Percentiles rank a stretch among this genome's conserved stretches.
phyloP scores from a whole-genome alignment of 1,140 invertebrate genomes.

The Bombus superbus region DNA sequence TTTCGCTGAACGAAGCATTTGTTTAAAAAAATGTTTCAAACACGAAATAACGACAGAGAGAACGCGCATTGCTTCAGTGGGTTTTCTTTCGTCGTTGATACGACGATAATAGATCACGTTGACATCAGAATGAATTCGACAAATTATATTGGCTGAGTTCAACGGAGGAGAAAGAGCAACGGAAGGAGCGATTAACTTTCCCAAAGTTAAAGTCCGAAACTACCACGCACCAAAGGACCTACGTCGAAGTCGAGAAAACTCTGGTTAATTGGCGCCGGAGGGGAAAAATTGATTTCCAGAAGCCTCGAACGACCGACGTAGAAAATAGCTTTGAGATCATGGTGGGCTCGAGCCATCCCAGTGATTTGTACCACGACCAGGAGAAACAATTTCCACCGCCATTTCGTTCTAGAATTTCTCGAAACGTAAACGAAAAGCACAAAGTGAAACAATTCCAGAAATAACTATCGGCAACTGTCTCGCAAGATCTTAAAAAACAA shows the following conservation, averaged over 20 bases:
- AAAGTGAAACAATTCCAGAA: not conserved
- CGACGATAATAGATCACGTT: not conserved
- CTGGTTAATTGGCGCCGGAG: slow-evolving; percentile 62
- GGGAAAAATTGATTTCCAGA: slow-evolving; percentile 66
- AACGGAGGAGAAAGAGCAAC: not conserved
- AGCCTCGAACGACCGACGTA: slow-evolving; percentile 44
- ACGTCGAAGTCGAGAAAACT: slow-evolving; percentile 64
- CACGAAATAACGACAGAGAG: not conserved
- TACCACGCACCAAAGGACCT: slow-evolving; percentile 45
- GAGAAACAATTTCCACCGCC: slow-evolving; percentile 10
- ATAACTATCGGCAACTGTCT: not conserved
- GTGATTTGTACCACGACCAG: slow-evolving; percentile 50
- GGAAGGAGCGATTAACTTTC: slow-evolving; percentile 57
- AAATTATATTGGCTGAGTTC: slow-evolving; percentile 23
- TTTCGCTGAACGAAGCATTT: not conserved
- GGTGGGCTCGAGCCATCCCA: slow-evolving; percentile 40
- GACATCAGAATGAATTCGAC: slow-evolving; percentile 14
- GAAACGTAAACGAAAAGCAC: not conserved
- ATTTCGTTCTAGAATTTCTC: not conserved
- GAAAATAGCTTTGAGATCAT: slow-evolving; percentile 43
- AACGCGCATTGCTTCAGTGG: not conserved
- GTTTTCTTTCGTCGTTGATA: too few species aligned
- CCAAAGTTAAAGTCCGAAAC: slow-evolving; percentile 19
- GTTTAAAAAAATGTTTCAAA: too few species aligned
- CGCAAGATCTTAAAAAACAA: not conserved